phyloP scores from a whole-genome alignment of 1,140 invertebrate species.

The Leptopilina clavipes region DNA sequence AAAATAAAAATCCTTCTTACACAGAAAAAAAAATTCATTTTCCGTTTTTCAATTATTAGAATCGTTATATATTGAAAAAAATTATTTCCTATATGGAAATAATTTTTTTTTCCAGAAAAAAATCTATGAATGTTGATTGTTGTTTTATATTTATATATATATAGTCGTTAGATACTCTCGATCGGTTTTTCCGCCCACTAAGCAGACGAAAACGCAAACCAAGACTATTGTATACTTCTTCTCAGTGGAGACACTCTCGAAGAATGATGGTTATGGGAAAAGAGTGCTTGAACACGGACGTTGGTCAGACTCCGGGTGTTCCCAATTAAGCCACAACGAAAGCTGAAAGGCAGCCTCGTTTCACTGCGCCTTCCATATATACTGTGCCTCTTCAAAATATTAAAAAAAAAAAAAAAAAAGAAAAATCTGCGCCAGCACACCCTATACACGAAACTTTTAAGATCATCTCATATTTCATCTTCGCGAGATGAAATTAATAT shows the following conservation, averaged over 20 bases:
- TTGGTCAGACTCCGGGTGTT: conserved; percentile 65
- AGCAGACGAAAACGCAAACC: conserved; percentile 23
- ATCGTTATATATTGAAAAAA: too few species aligned
- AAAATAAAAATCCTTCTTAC: too few species aligned
- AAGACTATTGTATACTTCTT: conserved; percentile 47
- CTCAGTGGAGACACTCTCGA: conserved; percentile 45
- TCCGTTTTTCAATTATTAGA: too few species aligned
- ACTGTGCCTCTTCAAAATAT: neutral
- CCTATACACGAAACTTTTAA: too few species aligned
- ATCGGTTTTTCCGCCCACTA: conserved; percentile 23
- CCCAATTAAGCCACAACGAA: conserved; percentile 59
- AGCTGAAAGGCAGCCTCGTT: conserved; percentile 9
- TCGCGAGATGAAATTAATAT: too few species aligned
- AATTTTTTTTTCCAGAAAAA: too few species aligned
- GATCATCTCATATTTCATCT: too few species aligned
- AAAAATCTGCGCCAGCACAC: too few species aligned
- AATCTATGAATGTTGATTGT: too few species aligned
- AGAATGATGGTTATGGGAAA: conserved; percentile 59
- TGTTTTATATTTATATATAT: neutral
- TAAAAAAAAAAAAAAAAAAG: too few species aligned
- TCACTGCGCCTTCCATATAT: neutral
- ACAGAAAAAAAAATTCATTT: too few species aligned
- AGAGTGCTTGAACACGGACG: conserved; percentile 70
- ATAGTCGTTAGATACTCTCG: neutral
- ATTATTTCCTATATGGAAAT: too few species aligned